Evolutionary conservation across 1,140 invertebrate species (phyloP), one percentile per base, ranked within the genome.

Genomic region (Bombus picipes): DNA sequence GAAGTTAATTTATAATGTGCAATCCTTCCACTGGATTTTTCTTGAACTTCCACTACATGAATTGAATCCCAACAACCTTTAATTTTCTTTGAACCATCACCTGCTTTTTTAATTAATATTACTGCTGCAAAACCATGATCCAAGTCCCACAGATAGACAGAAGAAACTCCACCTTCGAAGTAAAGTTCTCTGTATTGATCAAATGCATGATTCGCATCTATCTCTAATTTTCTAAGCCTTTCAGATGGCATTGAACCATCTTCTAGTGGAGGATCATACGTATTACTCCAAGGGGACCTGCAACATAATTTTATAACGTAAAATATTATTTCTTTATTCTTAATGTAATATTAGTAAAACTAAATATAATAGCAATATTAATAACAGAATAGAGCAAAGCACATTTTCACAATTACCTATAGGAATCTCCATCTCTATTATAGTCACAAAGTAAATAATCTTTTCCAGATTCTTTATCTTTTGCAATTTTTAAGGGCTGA

Each of bases 11-110:
- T 99, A 93, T 99, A 99, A 94, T 99, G 99, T 12, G 99, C 99
- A 92, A 97, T 98, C 71, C 98, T 96, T 0, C 99, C 99, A 85
- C 97, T 98, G 39, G 98, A 97, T 95, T 99, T 99, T 94, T 99
- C 99, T 92, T 99, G 98, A 1, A 99, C 99, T 96, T 99, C 99
- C 28, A 99, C 98, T 1, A 99, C 99, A 94, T 99, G 99, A 94
- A 99, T 99, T 5, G 99, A 99, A 95, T 99, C 99, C 99, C 99
- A 99, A 94, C 99, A 99, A 4, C 99, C 98, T 95, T 98, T 99
- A 88, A 99, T 99, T 95, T 99, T 99, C 94, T 99, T 99, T 93
- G 97, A 98, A 28, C 99, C 99, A 96, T 99, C 99, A 1, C 99
- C 98, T 28, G 98, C 98, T 95, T 99, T 99, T 95, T 99, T 99